A percentile compares a stretch with the other conserved stretches of the same genome.
phyloP scores from a whole-genome alignment of 2,797 vertebrate species.

The Sus cebifrons region DNA sequence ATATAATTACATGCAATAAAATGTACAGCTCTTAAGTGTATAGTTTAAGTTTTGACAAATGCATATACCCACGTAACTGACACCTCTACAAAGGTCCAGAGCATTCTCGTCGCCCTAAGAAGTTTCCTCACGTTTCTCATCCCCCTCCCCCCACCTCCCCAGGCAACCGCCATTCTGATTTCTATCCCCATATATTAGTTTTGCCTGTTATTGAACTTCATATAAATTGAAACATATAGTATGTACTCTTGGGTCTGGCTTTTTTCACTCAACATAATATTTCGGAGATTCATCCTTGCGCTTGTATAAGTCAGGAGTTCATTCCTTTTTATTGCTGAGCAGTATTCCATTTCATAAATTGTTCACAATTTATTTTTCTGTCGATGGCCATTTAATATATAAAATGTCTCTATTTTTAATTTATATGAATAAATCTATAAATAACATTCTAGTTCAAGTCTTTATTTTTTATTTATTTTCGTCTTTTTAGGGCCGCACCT shows the following conservation, averaged over 20 bases:
- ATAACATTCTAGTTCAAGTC: slow-evolving; percentile 17
- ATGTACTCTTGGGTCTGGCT: neutral
- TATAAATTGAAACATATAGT: slow-evolving; percentile 23
- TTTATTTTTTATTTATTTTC: neutral
- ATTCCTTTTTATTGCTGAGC: slow-evolving; percentile 16
- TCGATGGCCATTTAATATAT: slow-evolving; percentile 5
- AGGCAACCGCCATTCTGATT: slow-evolving; percentile 48
- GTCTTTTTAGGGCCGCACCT: too few species aligned
- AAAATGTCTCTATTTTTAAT: slow-evolving; percentile 3
- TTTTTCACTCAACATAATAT: neutral
- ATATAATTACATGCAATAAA: slow-evolving; percentile 59
- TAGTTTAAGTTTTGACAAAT: slow-evolving; percentile 34
- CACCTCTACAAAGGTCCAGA: neutral
- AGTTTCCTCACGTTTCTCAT: neutral
- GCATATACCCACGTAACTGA: neutral
- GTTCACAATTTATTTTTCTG: neutral
- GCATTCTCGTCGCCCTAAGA: slow-evolving; percentile 15
- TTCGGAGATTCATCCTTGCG: slow-evolving; percentile 10
- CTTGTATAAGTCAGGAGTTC: neutral
- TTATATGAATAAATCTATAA: slow-evolving; percentile 35
- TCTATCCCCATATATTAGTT: slow-evolving; percentile 16
- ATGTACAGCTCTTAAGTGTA: neutral
- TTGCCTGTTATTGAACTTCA: slow-evolving; percentile 37
- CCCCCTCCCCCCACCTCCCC: neutral
- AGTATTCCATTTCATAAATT: slow-evolving; percentile 14